These are phyloP conservation scores for Hoplodrina ambigua DNA, from an alignment of 2,888 invertebrate species.

Conservation along the genomic window DNA sequence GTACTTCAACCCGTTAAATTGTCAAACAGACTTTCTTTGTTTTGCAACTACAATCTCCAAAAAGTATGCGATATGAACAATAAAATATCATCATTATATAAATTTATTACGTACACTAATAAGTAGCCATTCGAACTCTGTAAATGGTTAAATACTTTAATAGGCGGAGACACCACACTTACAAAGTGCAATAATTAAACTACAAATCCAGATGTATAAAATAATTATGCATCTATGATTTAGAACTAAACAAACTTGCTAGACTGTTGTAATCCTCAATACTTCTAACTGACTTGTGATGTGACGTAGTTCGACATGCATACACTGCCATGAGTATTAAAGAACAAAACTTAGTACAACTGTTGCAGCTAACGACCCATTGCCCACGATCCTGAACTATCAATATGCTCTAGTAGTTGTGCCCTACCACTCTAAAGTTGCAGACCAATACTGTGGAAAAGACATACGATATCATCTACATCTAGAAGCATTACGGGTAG, in stretches of 20 bases:
- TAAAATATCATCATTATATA: constrained; percentile 83
- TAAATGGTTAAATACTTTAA: constrained; percentile 88
- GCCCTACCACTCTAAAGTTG: constrained; percentile 60
- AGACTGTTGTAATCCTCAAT: constrained; percentile 73
- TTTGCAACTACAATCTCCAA: constrained; percentile 59
- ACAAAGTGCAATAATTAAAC: constrained; percentile 89
- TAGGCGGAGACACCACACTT: constrained; percentile 90
- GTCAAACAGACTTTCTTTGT: constrained; percentile 43
- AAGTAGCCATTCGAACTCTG: constrained; percentile 87
- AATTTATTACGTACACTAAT: constrained; percentile 87
- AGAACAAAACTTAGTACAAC: constrained; percentile 69
- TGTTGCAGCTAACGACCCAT: constrained; percentile 64
- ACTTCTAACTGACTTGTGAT: constrained; percentile 83
- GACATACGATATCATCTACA: constrained; percentile 69
- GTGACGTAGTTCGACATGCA: constrained; percentile 81
- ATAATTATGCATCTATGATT: constrained; percentile 87
- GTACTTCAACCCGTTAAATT: constrained; percentile 45
- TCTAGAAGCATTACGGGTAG: constrained; percentile 46
- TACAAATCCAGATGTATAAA: constrained; percentile 89
- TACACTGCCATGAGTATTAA: constrained; percentile 83
- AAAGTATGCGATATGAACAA: constrained; percentile 78
- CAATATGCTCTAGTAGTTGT: constrained; percentile 53
- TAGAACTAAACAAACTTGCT: constrained; percentile 85
- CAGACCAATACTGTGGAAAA: constrained; percentile 65
- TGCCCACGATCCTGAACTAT: constrained; percentile 65